Evolutionary conservation across 1,140 invertebrate species (phyloP), one percentile per base, ranked within the genome.

Genomic region (Formica selysi): DNA sequence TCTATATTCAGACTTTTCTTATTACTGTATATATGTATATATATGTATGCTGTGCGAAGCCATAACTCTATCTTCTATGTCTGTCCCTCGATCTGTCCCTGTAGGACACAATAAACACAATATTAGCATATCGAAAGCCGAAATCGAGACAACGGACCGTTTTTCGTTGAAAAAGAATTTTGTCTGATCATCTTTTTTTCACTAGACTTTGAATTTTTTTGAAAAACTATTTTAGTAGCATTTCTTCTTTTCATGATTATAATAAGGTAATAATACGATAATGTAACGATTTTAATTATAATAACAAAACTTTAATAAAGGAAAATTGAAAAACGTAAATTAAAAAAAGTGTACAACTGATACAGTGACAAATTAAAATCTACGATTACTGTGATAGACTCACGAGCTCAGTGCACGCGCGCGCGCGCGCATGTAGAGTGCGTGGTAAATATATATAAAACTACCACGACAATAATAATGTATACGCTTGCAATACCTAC

Each of bases 401-500:
- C 83, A 85, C 64, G 76, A 88, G 67, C 86, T 76, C 88, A 89
- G 84, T 79, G 22, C 88, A 19, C 54, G 36, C 71, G n/a, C 19
- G 13, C 16, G 54, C 16, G 54, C 16, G 48, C n/a, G 32, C 19
- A 74, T 19, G 57, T 2, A 70, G n/a, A 87, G 80, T 91, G 90
- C 86, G 76, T 44, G 76, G 54, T 59, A 88, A 73, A 85, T 71
- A 78, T 71, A 87, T 83, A 67, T 79, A 19, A 79, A 70, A 57
- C 83, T 90, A 85, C 59, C 22, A 54, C 41, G 38, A 73, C 51
- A 74, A 76, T 36, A 44, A 4, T n/a, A 16, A 44, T 4, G n/a
- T 19, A 22, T 19, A 16, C 19, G 41, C n/a, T 38, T 29, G 29
- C 44, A 8, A 41, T 44, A 86, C 87, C 95, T 96, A 99, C 98